phyloP scores from a whole-genome alignment of 2,113 vertebrate species.

The Sander lucioperca region DNA sequence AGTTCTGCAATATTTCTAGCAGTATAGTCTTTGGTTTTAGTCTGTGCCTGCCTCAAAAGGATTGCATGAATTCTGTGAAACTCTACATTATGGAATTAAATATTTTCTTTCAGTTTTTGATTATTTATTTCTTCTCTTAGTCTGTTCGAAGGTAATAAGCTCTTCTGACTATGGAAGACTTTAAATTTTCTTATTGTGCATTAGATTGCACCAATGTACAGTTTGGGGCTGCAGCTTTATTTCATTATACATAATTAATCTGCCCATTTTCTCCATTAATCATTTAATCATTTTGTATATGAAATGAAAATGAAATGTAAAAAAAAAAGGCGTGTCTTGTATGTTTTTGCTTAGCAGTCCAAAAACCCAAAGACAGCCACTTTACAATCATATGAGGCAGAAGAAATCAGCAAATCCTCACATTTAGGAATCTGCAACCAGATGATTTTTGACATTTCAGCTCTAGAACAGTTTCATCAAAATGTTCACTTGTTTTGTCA shows the following conservation, averaged over 20 bases:
- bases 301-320: neutral
- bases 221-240: neutral
- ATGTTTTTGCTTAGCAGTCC: too few relatives aligned
- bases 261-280: neutral
- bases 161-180: neutral
- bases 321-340: too few relatives aligned
- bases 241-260: neutral
- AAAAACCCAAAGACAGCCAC: neutral
- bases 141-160: neutral
- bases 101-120: neutral
- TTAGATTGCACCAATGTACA: neutral
- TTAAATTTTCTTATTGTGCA: neutral
- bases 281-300: neutral
- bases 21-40: conserved; percentile 10
- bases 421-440: neutral
- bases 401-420: conserved; percentile 3
- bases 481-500: conserved; percentile 11
- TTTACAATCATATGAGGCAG: neutral
- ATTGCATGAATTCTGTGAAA: neutral
- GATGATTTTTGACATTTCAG: neutral
- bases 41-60: conserved; percentile 9
- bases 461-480: neutral
- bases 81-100: neutral
- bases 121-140: neutral
- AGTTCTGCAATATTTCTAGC: neutral